Evolutionary conservation across 2,888 invertebrate genomes (phyloP), one percentile per base, ranked within the genome.

Genomic region (Thumatha senex): DNA sequence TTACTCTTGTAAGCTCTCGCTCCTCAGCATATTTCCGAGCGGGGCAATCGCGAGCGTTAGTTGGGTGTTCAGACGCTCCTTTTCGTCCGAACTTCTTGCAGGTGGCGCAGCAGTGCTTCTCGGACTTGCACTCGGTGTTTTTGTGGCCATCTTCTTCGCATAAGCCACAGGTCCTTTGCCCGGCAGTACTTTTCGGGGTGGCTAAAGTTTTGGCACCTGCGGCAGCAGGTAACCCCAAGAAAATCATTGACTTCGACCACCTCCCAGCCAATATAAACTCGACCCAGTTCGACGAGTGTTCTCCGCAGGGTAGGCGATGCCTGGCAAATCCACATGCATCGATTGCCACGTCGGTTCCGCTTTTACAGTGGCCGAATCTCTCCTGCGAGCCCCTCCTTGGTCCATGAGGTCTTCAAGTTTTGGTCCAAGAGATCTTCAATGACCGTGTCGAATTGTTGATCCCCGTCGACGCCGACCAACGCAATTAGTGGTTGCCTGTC

Each of bases 181-280:
- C 54, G 0, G 63, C 63, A 13, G 74, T 74, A 0, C 43, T 51
- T 1, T 67, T 72, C 0, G 72, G n/a, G 72, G 58, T 78, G 72
- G 0, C 76, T 76, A 18, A 73, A 75, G 0, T 54, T 50, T 7
- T 76, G 78, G 46, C 78, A 78, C 15, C 55, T 64, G 1, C 5
- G 35, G 47, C 72, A 72, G 54, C 70, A 67, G 0, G 67, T 67
- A 0, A 58, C 62, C 2, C 12, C 0, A 0, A 66, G 8, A 9
- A 36, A 55, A 40, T 68, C 63, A 0, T 13, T 14, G 0, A 59
- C 56, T 3, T 52, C 40, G 0, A 55, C 50, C 0, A 38, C 61
- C 4, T 64, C 57, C 66, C 68, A 70, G 0, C 61, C 68, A 0
- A 68, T 11, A 15, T 59, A 72, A 0, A 71, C n/a, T 0, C 43